These are phyloP conservation scores for Pygoscelis adeliae DNA, from an alignment of 2,113 vertebrate species.

Conservation along the genomic window DNA sequence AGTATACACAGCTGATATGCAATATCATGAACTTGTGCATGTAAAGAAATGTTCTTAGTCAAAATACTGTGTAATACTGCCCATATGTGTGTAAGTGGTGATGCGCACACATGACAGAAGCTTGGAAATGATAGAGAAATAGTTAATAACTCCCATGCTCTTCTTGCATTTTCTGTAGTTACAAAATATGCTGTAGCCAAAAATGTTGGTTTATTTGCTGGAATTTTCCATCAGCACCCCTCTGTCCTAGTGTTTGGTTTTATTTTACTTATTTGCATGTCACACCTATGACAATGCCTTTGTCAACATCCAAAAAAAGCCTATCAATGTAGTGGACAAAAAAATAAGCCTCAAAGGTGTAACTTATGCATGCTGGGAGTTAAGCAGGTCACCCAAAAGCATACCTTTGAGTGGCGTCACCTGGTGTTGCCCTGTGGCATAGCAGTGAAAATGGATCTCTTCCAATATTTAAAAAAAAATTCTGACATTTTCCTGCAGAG, in stretches of 20 bases:
- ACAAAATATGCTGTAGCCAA: not conserved
- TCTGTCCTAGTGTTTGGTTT: not conserved
- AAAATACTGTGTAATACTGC: not conserved
- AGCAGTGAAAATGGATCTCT: not conserved
- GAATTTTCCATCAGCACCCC: not conserved
- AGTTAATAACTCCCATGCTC: not conserved
- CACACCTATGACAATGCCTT: not conserved
- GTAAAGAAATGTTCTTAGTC: not conserved
- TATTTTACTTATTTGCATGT: not conserved
- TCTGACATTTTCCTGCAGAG: not conserved
- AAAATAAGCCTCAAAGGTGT: not conserved
- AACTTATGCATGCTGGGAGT: not conserved
- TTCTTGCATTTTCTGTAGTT: not conserved
- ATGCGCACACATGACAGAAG: not conserved
- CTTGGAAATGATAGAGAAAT: not conserved
- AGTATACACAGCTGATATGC: not conserved
- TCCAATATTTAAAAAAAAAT: not conserved
- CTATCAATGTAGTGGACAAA: not conserved
- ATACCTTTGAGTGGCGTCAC: not conserved
- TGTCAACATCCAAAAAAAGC: not conserved
- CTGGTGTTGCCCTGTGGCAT: not conserved
- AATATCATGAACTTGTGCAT: not conserved
- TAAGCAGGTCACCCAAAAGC: not conserved
- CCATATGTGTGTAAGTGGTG: not conserved
- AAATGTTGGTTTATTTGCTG: not conserved